These are phyloP conservation scores for Todiramphus saurophagus DNA, from an alignment of 2,113 vertebrate species.

Conservation along the genomic window DNA sequence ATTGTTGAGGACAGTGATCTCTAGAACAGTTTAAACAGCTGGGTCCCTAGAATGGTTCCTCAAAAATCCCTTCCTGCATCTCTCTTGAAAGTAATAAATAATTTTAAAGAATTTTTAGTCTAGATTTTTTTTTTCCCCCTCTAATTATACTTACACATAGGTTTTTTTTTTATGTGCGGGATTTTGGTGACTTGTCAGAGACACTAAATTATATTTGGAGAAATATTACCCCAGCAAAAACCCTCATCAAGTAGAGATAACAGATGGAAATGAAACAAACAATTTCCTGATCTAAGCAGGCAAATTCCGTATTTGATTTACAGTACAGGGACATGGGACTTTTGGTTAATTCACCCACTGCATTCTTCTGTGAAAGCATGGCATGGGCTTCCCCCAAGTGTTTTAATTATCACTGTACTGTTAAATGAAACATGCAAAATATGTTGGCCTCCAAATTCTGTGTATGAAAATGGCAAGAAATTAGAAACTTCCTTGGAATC, in stretches of 20 bases:
- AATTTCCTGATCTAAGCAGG: conserved; percentile 23
- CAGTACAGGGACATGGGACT: not conserved
- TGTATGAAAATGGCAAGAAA: conserved; percentile 12
- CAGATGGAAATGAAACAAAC: conserved; percentile 24
- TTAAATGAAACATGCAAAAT: conserved; percentile 12
- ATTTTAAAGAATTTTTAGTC: not conserved
- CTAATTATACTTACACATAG: not conserved
- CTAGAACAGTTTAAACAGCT: not conserved
- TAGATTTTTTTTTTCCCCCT: not conserved
- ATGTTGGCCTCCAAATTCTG: not conserved
- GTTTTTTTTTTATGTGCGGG: not conserved
- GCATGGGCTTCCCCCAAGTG: not conserved
- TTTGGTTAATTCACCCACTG: not conserved
- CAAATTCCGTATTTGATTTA: conserved; percentile 11
- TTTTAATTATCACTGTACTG: conserved; percentile 27
- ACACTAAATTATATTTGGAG: conserved; percentile 6
- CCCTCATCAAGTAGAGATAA: conserved; percentile 5
- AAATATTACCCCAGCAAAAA: conserved; percentile 40
- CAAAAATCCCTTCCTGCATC: not conserved
- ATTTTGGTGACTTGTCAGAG: conserved; percentile 38
- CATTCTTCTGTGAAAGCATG: conserved; percentile 11
- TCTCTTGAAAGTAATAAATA: not conserved
- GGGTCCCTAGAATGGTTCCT: not conserved
- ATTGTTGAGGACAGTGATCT: not conserved
- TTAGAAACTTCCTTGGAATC: not conserved